Conservation (phyloP, 2,797 vertebrate species). For the Esox lucius region DNA sequence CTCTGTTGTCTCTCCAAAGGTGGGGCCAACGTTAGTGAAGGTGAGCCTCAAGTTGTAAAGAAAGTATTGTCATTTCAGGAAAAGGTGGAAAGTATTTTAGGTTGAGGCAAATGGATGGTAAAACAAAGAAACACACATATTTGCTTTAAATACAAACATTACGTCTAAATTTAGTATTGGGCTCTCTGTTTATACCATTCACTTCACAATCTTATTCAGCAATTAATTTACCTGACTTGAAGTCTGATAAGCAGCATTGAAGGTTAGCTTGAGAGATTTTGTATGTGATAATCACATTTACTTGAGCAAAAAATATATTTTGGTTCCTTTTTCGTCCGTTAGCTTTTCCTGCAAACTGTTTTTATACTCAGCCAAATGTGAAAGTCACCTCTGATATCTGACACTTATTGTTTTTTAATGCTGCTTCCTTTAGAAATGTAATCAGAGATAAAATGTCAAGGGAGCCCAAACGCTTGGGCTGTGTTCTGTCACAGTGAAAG, state of each 20-base stretch:
- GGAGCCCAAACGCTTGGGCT: constrained; percentile 41
- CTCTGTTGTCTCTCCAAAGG: constrained; percentile 66
- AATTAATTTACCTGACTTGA: not conserved
- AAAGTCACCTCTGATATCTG: constrained; percentile 32
- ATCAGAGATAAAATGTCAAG: constrained; percentile 27
- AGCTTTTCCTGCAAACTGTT: constrained; percentile 1
- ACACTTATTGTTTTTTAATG: constrained; percentile 25
- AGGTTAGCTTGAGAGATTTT: not conserved
- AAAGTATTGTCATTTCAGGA: constrained; percentile 16
- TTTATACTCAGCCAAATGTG: constrained; percentile 26
- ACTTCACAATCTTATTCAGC: not conserved
- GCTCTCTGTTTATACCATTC: not conserved
- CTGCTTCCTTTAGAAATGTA: constrained; percentile 46
- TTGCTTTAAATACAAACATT: not conserved
- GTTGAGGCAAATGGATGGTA: not conserved
- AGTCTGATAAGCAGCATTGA: not conserved
- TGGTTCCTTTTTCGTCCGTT: not conserved
- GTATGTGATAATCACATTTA: not conserved
- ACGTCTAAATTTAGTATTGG: not conserved
- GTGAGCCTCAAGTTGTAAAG: constrained; percentile 61
- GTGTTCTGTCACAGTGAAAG: constrained; percentile 56
- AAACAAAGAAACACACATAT: not conserved
- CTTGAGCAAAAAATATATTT: constrained; percentile 12
- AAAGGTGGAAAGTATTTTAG: not conserved
- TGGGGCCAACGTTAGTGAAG: constrained; percentile 87